These are phyloP conservation scores for Heliconius cydno DNA, from an alignment of 2,888 invertebrate species.

Conservation along the genomic window DNA sequence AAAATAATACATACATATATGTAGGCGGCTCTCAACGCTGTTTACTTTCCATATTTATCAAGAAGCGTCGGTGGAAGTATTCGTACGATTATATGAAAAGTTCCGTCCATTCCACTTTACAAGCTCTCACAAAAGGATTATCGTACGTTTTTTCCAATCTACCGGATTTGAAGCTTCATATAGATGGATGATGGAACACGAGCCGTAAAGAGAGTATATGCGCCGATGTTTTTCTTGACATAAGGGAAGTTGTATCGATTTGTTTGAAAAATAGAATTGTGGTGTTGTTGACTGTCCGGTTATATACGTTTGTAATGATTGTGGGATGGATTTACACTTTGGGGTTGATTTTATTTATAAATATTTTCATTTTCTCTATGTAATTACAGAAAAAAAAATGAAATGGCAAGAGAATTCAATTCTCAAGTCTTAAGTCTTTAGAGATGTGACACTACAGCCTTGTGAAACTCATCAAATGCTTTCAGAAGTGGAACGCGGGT, in stretches of 20 bases:
- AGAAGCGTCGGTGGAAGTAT: slow-evolving; percentile 11
- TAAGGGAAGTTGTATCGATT: neutral
- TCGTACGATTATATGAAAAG: slow-evolving; percentile 13
- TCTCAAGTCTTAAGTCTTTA: slow-evolving; percentile 2
- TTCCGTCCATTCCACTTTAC: slow-evolving; percentile 25
- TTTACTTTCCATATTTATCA: slow-evolving; percentile 21
- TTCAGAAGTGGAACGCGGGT: slow-evolving; percentile 11
- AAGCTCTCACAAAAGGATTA: slow-evolving; percentile 26
- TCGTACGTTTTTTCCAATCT: slow-evolving; percentile 25
- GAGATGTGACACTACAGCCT: slow-evolving; percentile 15
- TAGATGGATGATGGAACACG: slow-evolving; percentile 20
- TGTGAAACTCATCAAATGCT: slow-evolving; percentile 25
- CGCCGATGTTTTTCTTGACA: slow-evolving; percentile 14
- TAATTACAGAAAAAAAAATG: no score
- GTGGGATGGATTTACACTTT: no score
- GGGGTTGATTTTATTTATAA: no score
- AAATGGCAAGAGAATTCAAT: neutral
- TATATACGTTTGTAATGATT: no score
- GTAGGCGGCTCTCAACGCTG: neutral
- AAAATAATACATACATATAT: neutral
- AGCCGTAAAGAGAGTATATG: slow-evolving; percentile 19
- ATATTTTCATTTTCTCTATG: no score
- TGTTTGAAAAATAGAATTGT: neutral
- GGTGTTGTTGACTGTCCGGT: neutral
- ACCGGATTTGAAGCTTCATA: slow-evolving; percentile 23